A percentile compares a stretch with the other conserved stretches of the same genome.
These are phyloP conservation scores for Notoglanidium macrostoma DNA, from an alignment of 2,797 vertebrate species.

Conservation along the genomic window DNA sequence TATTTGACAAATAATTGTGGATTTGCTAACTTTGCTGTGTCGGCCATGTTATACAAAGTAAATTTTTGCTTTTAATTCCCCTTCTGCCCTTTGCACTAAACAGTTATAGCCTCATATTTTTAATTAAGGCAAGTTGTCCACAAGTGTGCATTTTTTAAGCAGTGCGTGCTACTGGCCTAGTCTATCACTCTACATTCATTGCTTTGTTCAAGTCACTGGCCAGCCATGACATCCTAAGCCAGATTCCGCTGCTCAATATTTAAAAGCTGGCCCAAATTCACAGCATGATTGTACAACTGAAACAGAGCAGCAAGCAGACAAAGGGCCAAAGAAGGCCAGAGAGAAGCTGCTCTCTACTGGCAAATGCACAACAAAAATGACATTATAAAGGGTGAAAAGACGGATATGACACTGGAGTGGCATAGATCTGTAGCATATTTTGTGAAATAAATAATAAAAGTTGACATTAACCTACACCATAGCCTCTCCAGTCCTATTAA, in stretches of 20 bases:
- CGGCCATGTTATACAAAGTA: conserved; percentile 5
- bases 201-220: conserved; percentile 49
- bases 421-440: background rate
- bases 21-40: conserved; percentile 20
- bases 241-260: conserved; percentile 73
- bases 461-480: background rate
- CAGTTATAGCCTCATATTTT: background rate
- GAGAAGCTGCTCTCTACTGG: background rate
- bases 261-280: conserved; percentile 66
- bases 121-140: conserved; percentile 25
- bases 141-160: conserved; percentile 41
- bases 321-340: conserved; percentile 32
- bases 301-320: conserved; percentile 53
- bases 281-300: conserved; percentile 64
- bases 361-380: conserved; percentile 8
- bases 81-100: background rate
- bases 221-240: conserved; percentile 64
- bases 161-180: conserved; percentile 29
- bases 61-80: background rate
- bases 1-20: conserved; percentile 53
- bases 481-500: background rate
- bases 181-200: conserved; percentile 46
- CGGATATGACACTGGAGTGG: background rate
- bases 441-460: background rate
- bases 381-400: background rate